Conservation (phyloP, 2,113 vertebrate genomes). For the Serranochromis macrocephalus region DNA sequence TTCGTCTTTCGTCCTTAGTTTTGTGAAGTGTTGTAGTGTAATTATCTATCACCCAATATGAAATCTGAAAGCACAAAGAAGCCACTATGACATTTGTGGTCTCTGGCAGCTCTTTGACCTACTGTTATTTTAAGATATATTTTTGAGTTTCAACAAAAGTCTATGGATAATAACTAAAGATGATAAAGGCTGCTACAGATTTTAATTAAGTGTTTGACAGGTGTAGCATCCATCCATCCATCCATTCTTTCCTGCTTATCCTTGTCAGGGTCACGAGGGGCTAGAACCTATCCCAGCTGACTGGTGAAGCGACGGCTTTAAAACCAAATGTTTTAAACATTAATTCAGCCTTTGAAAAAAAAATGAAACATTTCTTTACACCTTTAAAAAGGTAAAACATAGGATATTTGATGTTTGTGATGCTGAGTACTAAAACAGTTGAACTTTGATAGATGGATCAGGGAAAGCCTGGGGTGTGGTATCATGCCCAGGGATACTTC, state of each 20-base stretch:
- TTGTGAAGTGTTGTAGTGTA: not conserved
- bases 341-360: not conserved
- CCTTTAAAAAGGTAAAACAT: not conserved
- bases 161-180: not conserved
- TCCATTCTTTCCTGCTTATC: not conserved
- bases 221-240: not conserved
- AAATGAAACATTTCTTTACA: not conserved
- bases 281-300: not conserved
- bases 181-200: not conserved
- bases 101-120: not conserved
- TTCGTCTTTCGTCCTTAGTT: fast-evolving
- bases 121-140: not conserved
- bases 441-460: not conserved
- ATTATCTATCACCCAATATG: not conserved
- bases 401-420: not conserved
- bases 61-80: not conserved
- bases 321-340: not conserved
- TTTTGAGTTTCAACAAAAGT: not conserved
- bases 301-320: not conserved
- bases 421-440: not conserved
- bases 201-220: not conserved
- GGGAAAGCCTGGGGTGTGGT: not conserved
- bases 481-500: not conserved
- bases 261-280: not conserved
- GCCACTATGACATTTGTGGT: not conserved